A percentile compares a stretch with the other conserved stretches of the same genome.
These are phyloP conservation scores for Pyralis farinalis DNA, from an alignment of 2,888 invertebrate species.

Conservation along the genomic window DNA sequence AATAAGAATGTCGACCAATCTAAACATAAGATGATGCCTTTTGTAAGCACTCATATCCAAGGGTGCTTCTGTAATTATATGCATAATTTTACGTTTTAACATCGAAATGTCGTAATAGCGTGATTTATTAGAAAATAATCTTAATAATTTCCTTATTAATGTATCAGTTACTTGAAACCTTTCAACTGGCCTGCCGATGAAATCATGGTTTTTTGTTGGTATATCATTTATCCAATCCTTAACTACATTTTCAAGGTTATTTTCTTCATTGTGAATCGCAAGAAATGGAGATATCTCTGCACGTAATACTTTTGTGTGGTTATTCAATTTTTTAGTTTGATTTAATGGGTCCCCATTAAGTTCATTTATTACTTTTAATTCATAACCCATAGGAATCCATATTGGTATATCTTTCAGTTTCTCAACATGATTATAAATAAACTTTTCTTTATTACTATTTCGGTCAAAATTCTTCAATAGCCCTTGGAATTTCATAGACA, in stretches of 20 bases:
- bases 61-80: constrained; percentile 35
- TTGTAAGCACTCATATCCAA: constrained; percentile 29
- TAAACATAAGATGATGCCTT: constrained; percentile 13
- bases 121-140: constrained; percentile 22
- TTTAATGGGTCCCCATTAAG: background rate
- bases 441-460: constrained; percentile 4
- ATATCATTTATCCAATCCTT: constrained; percentile 38
- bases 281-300: constrained; percentile 18
- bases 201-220: constrained; percentile 27
- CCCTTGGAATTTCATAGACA: constrained; percentile 14
- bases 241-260: constrained; percentile 26
- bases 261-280: constrained; percentile 1
- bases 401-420: constrained; percentile 12
- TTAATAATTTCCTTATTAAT: constrained; percentile 28
- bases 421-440: constrained; percentile 4
- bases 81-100: constrained; percentile 28
- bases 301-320: constrained; percentile 13
- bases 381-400: constrained; percentile 7
- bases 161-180: constrained; percentile 25
- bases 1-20: constrained; percentile 34
- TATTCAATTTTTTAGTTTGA: background rate
- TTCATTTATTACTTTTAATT: background rate
- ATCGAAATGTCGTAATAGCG: constrained; percentile 16
- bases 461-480: constrained; percentile 7
- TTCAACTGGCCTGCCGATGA: constrained; percentile 20